phyloP scores from a whole-genome alignment of 2,797 vertebrate genomes.

The Ctenosaura bakeri region DNA sequence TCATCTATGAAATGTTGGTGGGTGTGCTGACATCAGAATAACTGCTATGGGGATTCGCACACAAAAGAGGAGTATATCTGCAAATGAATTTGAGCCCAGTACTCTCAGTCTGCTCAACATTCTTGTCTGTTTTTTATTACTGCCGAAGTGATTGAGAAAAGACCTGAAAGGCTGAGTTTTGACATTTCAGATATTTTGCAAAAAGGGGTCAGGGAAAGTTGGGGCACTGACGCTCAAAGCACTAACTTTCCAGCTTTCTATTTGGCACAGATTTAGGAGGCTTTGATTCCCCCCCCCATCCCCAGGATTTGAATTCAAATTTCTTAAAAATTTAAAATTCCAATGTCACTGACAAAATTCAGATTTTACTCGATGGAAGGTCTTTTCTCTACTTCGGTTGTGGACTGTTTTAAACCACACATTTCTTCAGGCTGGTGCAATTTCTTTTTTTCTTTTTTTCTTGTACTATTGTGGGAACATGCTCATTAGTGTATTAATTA shows the following conservation, averaged over 20 bases:
- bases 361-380: background rate
- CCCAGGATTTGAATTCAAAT: background rate
- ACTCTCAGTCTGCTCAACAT: background rate
- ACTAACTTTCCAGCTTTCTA: background rate
- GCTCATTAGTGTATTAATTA: background rate
- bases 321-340: background rate
- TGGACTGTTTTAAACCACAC: background rate
- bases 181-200: background rate
- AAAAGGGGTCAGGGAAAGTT: too few relatives aligned
- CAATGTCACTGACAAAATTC: background rate
- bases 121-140: background rate
- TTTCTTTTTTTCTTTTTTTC: background rate
- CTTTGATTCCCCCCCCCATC: background rate
- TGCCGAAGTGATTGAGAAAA: background rate
- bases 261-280: background rate
- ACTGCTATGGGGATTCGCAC: too few relatives aligned
- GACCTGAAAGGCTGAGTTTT: background rate
- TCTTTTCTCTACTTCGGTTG: background rate
- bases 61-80: background rate
- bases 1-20: too few relatives aligned
- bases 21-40: too few relatives aligned
- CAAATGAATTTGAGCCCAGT: background rate
- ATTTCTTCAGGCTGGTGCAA: background rate
- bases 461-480: background rate
- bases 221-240: background rate